Evolutionary conservation across 2,888 invertebrate genomes (phyloP).

Genomic region (Noctua janthina): DNA sequence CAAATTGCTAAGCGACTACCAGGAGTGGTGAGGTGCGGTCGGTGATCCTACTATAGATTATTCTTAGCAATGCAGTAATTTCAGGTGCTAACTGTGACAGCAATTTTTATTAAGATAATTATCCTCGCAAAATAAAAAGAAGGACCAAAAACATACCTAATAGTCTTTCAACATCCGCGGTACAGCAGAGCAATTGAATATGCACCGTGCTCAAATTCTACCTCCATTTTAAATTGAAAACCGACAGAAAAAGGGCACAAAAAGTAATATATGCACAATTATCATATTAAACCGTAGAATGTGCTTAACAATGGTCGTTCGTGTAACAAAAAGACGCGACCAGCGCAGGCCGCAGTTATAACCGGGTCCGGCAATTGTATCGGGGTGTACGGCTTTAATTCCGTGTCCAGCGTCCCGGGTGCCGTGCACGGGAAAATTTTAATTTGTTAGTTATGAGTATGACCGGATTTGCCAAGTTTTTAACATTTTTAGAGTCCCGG

Average conservation of each 20-base stretch:
- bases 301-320: constrained; percentile 55
- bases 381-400: constrained; percentile 65
- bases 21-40: neutral
- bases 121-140: neutral
- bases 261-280: constrained; percentile 42
- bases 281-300: constrained; percentile 61
- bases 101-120: neutral
- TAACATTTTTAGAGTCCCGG: constrained; percentile 42
- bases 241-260: constrained; percentile 17
- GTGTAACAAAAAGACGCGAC: constrained; percentile 39
- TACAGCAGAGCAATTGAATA: constrained; percentile 17
- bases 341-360: constrained; percentile 43
- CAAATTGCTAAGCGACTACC: neutral
- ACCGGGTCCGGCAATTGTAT: constrained; percentile 58
- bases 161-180: neutral
- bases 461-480: constrained; percentile 52
- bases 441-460: constrained; percentile 65
- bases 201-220: constrained; percentile 12
- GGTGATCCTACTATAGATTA: neutral
- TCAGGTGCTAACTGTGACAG: too few species aligned
- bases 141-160: neutral
- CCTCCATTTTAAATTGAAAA: constrained; percentile 48
- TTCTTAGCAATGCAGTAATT: neutral
- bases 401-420: constrained; percentile 33
- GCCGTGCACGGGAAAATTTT: constrained; percentile 45